Evolutionary conservation across 1,140 invertebrate species (phyloP).

Genomic region (Matsumurasca onukii): DNA sequence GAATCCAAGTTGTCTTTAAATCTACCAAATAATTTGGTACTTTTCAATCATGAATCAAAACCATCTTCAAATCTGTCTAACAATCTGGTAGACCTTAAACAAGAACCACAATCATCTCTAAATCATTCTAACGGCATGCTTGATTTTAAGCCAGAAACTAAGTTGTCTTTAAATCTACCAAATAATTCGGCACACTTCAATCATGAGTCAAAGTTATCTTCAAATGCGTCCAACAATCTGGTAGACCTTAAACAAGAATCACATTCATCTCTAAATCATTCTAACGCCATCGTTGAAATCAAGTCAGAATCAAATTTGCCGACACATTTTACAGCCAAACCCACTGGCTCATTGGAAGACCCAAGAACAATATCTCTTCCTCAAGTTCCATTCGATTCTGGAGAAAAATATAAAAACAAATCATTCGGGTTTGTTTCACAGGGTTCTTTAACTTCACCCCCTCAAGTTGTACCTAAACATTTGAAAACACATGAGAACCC

Average conservation of each 20-base stretch:
- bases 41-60: too few relatives aligned
- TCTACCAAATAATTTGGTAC: too few relatives aligned
- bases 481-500: background rate
- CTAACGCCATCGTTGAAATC: constrained; percentile 26
- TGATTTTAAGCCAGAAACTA: too few relatives aligned
- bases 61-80: too few relatives aligned
- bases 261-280: constrained; percentile 28
- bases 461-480: constrained; percentile 13
- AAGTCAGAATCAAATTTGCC: constrained; percentile 1
- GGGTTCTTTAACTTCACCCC: background rate
- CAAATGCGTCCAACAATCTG: constrained; percentile 30
- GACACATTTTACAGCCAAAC: background rate
- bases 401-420: background rate
- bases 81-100: too few relatives aligned
- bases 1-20: constrained; percentile 15
- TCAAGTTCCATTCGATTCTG: too few relatives aligned
- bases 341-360: background rate
- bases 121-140: too few relatives aligned
- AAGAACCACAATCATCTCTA: too few relatives aligned
- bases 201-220: constrained; percentile 28
- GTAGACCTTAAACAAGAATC: constrained; percentile 17
- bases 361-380: constrained; percentile 15
- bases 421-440: too few relatives aligned
- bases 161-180: too few relatives aligned
- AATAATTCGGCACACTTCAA: too few relatives aligned